Evolutionary conservation across 2,113 vertebrate genomes (phyloP).

Genomic region (Dendropsophus ebraccatus): DNA sequence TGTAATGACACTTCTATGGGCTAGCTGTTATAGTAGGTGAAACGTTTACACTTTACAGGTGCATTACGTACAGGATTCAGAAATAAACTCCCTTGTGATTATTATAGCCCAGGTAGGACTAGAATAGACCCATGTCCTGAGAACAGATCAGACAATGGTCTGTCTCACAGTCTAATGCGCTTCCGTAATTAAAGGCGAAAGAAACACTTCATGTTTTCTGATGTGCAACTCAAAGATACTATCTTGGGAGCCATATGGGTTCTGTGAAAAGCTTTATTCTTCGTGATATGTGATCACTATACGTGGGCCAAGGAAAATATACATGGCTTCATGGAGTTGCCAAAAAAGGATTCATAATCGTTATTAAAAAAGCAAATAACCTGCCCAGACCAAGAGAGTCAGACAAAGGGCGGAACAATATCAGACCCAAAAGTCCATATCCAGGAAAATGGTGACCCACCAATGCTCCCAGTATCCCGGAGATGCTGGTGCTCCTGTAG

Average conservation of each 20-base stretch:
- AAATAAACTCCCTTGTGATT: constrained; percentile 14
- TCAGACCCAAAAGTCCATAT: constrained; percentile 45
- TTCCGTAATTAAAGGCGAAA: constrained; percentile 24
- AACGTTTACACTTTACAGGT: background rate
- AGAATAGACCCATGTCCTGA: constrained; percentile 34
- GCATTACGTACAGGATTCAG: background rate
- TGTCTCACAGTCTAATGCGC: constrained; percentile 25
- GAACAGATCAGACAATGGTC: constrained; percentile 17
- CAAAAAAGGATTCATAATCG: constrained; percentile 53
- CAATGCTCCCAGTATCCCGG: constrained; percentile 31
- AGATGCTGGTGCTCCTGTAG: constrained; percentile 47
- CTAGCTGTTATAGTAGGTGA: background rate
- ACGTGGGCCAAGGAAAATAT: constrained; percentile 52
- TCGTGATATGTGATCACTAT: constrained; percentile 32
- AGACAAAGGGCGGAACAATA: constrained; percentile 56
- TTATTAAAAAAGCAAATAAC: constrained; percentile 55
- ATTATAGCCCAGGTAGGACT: background rate
- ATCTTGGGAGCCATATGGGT: constrained; percentile 39
- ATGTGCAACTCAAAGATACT: constrained; percentile 13
- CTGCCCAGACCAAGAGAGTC: constrained; percentile 17
- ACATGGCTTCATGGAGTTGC: constrained; percentile 28
- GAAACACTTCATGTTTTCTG: constrained; percentile 24
- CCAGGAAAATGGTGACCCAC: constrained; percentile 46
- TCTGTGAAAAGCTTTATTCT: constrained; percentile 39
- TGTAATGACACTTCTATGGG: background rate